These are phyloP conservation scores for Periparus ater DNA, from an alignment of 2,797 vertebrate species.

Conservation along the genomic window DNA sequence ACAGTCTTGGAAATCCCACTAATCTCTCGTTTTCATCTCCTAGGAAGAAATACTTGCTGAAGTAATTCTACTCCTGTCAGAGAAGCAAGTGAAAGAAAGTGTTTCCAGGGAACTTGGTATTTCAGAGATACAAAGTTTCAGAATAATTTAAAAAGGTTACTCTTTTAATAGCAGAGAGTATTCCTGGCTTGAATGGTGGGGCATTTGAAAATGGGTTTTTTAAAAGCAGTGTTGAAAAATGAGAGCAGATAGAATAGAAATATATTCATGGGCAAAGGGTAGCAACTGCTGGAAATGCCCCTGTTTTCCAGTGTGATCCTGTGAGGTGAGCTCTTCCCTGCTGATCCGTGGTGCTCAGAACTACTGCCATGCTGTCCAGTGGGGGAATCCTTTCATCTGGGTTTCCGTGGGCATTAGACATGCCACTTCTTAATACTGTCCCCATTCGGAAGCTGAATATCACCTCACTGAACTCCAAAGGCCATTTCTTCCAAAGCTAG, in stretches of 20 bases:
- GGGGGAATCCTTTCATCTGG: neutral
- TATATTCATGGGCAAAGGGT: neutral
- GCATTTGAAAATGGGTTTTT: neutral
- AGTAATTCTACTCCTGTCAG: slow-evolving; percentile 9
- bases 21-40: slow-evolving; percentile 14
- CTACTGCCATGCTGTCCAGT: neutral
- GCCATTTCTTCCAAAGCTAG: neutral
- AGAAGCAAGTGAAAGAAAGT: neutral
- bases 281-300: neutral
- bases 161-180: neutral
- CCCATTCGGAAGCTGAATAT: neutral
- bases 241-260: neutral
- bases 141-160: neutral
- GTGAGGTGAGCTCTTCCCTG: neutral
- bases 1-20: neutral
- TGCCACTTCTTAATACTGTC: neutral
- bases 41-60: neutral
- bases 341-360: neutral
- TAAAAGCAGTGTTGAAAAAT: neutral
- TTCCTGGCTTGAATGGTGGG: neutral
- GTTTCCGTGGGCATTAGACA: neutral
- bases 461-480: neutral
- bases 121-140: neutral
- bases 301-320: neutral
- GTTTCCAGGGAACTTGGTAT: neutral